Conservation (phyloP, 2,888 invertebrate genomes). For the Caenorhabditis afra region DNA sequence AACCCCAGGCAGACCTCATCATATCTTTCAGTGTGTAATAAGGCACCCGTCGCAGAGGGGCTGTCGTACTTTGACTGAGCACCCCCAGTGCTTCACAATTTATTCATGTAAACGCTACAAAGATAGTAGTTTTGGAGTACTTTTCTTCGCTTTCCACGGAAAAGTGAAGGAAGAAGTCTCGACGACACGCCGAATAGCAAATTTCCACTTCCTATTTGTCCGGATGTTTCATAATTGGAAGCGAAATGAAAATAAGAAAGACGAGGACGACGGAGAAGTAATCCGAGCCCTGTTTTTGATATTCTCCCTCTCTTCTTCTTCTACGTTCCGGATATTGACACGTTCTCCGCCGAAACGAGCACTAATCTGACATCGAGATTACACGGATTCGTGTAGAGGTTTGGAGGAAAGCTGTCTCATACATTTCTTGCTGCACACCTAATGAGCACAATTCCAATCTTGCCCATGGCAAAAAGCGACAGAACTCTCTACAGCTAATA, state of each 20-base stretch:
- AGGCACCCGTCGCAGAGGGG: constrained; percentile 29
- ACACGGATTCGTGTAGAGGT: constrained; percentile 25
- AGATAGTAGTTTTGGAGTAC: constrained; percentile 45
- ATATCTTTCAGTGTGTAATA: constrained; percentile 61
- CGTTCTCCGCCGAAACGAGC: constrained; percentile 25
- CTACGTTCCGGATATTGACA: constrained; percentile 24
- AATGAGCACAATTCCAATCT: constrained; percentile 34
- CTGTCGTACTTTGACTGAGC: constrained; percentile 52
- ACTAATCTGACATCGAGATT: constrained; percentile 53
- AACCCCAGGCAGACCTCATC: constrained; percentile 42
- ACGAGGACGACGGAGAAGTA: background rate
- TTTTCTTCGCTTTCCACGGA: constrained; percentile 13
- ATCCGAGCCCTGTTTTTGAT: constrained; percentile 25
- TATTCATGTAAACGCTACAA: constrained; percentile 62
- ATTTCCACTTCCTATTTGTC: background rate
- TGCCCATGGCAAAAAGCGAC: background rate
- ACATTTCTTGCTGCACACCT: constrained; percentile 14
- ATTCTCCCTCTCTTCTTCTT: constrained; percentile 5
- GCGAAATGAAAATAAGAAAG: background rate
- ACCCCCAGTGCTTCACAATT: constrained; percentile 51
- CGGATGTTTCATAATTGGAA: background rate
- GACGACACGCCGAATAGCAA: too few relatives aligned
- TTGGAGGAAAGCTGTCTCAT: constrained; percentile 13
- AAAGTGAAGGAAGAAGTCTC: too few relatives aligned
- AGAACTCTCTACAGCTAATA: constrained; percentile 25